Evolutionary conservation across 2,888 invertebrate genomes (phyloP), one percentile per base, ranked within the genome.

Genomic region (Craniophora ligustri): DNA sequence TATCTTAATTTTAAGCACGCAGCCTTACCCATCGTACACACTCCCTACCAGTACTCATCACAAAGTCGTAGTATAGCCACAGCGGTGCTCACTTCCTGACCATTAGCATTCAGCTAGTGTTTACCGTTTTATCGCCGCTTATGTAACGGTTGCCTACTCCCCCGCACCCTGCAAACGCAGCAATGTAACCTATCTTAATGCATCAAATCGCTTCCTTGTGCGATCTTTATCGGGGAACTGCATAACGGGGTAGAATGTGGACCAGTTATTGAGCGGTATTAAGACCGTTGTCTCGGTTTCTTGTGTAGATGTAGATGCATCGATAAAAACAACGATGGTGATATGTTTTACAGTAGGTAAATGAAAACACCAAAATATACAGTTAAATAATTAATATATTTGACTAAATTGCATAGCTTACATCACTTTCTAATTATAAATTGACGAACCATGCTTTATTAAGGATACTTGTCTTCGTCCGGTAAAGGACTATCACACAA

Each of bases 401-500:
- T 46, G n/a, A 28, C 13, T 28, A 4, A 15, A n/a, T n/a, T n/a
- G n/a, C n/a, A n/a, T n/a, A n/a, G n/a, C n/a, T n/a, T n/a, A n/a
- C n/a, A n/a, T n/a, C n/a, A n/a, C n/a, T n/a, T n/a, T n/a, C n/a
- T n/a, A n/a, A n/a, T n/a, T n/a, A n/a, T n/a, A n/a, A n/a, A 32
- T n/a, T 16, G 13, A 8, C 5, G 8, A 8, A 14, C 15, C 4
- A 28, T 42, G 7, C 23, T n/a, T 41, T 13, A 13, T 63, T 55
- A 19, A 41, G 38, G 39, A 16, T 1, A 18, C 15, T 65, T 70
- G 0, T 16, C 38, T 14, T 35, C 28, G 14, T 63, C 36, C 2
- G 83, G 81, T n/a, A 83, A 50, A 19, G 82, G 79, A 62, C 86
- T 89, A 3, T 72, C 47, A 36, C 69, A 70, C 49, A 89, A 81